Evolutionary conservation across 92 coral and sea anemone genomes (phyloP).

Genomic region (Umimayanthus kanabou): DNA sequence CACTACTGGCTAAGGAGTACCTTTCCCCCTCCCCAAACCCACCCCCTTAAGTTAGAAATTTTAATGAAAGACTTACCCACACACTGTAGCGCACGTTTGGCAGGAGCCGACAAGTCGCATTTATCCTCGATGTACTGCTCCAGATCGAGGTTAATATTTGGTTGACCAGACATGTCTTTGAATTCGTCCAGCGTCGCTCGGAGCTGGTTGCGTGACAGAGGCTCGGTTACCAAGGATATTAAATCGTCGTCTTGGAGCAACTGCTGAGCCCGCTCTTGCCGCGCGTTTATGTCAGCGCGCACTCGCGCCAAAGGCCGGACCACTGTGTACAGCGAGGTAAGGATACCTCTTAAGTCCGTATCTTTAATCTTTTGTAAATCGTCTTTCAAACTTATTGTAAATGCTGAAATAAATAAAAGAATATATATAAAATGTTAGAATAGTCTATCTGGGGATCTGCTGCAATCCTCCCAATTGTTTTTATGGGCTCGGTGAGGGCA

Average conservation of each 20-base stretch:
- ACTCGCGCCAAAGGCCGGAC: conserved; percentile 59
- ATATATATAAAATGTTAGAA: too few species aligned
- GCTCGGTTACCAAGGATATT: conserved; percentile 67
- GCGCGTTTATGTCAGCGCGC: conserved; percentile 60
- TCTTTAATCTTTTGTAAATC: conserved; percentile 55
- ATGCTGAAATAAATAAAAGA: conserved; percentile 54
- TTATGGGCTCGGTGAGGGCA: too few species aligned
- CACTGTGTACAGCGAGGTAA: conserved; percentile 54
- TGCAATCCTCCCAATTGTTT: not conserved
- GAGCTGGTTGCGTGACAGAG: conserved; percentile 70
- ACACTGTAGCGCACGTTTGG: conserved; percentile 32
- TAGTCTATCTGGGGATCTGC: not conserved
- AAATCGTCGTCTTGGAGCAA: conserved; percentile 60
- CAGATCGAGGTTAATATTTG: conserved; percentile 25
- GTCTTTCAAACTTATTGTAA: conserved; percentile 52
- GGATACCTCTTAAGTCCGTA: conserved; percentile 56
- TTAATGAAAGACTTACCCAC: conserved; percentile 14
- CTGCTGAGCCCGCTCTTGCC: conserved; percentile 64
- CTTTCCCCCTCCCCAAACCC: too few species aligned
- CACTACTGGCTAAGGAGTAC: too few species aligned
- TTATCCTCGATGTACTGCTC: conserved; percentile 28
- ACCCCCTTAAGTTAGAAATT: too few species aligned
- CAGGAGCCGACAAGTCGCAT: conserved; percentile 17
- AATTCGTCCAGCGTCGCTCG: conserved; percentile 65
- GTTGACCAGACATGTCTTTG: conserved; percentile 40